Evolutionary conservation across 2,797 vertebrate species (phyloP), one percentile per base, ranked within the genome.

Genomic region (Cercopithecus petaurista): DNA sequence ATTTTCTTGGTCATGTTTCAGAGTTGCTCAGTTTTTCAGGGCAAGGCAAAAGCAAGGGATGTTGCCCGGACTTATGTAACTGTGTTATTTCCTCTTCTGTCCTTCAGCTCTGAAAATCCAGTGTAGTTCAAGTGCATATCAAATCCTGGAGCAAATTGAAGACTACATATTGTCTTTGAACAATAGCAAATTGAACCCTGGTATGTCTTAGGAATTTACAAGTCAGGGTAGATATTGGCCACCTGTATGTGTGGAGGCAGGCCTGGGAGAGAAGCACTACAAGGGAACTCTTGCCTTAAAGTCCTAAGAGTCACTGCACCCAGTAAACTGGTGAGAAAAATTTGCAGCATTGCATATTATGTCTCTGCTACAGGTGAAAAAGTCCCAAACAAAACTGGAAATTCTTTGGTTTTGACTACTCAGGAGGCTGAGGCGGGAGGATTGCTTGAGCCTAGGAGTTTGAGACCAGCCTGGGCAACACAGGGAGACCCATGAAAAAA

Each of bases 101-200:
- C 50, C 59, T 96, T 9, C 97, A 99, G 99, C 99, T 36, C 98
- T 99, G 98, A 99, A 99, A 99, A 99, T 99, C 98, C 99, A 99
- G 98, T 99, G 99, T 98, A 99, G 99, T 98, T 99, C 99, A 96
- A 99, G 98, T 73, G 24, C 98, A 0, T 99, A 99, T 82, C 99
- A 99, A 98, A 98, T 99, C 96, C 98, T 99, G 98, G 99, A 99
- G 98, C 99, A 99, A 98, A 99, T 99, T 59, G 98, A 99, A 24
- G 99, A 99, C 70, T 99, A 99, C 93, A 46, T 98, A 91, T 36
- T 36, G 36, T 36, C 36, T 36, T 36, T 36, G 36, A 36, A 36
- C 36, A 36, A 36, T 36, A 36, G 36, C 36, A 36, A 36, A 36
- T 36, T 36, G 36, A 36, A 36, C 36, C 36, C 97, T 99, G 96